Base-by-base conservation (phyloP, 1,140 invertebrate genomes). In the Drosophila pruinosa region DNA sequence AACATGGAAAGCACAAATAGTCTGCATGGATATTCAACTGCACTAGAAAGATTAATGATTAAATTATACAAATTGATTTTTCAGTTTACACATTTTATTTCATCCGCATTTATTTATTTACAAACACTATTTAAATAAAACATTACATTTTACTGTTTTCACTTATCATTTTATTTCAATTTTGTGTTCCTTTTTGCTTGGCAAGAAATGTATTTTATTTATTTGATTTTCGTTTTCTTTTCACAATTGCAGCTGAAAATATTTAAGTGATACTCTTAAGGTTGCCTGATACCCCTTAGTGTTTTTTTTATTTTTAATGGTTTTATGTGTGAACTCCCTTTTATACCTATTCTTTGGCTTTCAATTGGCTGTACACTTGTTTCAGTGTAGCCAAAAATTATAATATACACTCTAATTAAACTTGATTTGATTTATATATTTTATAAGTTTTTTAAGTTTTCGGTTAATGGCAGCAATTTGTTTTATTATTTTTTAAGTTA, bases 181-280 rank as follows among this genome's bases (percentile, higher is more conserved):
- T 31, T 41, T 56, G 8, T 39, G 47, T 50, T 61, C 22, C 8
- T 31, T 34, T 57, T 50, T 14, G 21, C 36, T 17, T 48, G 59
- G 24, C 0, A 6, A 52, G 50, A 26, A 54, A 39, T 41, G 10
- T 4, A 64, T 85, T 63, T 73, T 59, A 76, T 73, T 76, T 73
- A 77, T 67, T 79, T 67, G 76, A 67, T 61, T 85, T 89, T 86
- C 54, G 39, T 73, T 79, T 83, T 83, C 76, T 76, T 76, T 78
- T 78, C 67, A 71, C 58, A 68, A 57, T 86, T 82, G 21, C 77
- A 85, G 81, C 77, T 77, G 14, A 89, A 83, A 76, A 72, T 79
- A 90, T 79, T 89, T 86, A 89, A 80, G 68, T 77, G 26, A 28
- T 83, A 89, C 38, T 5, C 38, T 26, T 79, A 76, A 88, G 73